A percentile compares a stretch with the other conserved stretches of the same genome.
Evolutionary conservation across 2,797 vertebrate species (phyloP).

Genomic region (Pipistrellus nathusii): DNA sequence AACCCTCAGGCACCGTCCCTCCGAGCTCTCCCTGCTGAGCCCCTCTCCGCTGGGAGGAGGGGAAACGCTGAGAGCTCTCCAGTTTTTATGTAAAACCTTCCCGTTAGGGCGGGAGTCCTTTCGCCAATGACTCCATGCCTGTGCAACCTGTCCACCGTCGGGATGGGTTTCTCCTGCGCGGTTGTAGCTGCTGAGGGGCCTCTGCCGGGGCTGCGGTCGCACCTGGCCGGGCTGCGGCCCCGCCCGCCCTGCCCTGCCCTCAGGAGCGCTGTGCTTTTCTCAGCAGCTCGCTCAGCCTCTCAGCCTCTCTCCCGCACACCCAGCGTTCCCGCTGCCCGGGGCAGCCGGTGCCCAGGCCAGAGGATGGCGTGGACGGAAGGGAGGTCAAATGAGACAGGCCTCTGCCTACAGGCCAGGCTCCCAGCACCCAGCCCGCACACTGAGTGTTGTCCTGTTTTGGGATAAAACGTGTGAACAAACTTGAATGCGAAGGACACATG

Average conservation of each 20-base stretch:
- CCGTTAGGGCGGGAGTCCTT: background rate
- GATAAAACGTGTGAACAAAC: background rate
- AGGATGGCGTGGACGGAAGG: background rate
- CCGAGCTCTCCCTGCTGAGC: background rate
- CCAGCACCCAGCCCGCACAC: background rate
- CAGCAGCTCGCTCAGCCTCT: background rate
- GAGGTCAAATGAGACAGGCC: background rate
- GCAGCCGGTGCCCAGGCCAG: background rate
- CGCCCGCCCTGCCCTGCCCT: no score
- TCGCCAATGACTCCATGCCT: background rate
- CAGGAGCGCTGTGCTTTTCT: background rate
- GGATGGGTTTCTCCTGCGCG: no score
- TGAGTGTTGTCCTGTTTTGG: background rate
- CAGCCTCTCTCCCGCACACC: background rate
- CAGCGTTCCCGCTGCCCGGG: background rate
- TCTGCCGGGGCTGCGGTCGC: no score
- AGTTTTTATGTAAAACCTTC: background rate
- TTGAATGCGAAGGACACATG: background rate
- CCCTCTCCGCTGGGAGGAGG: background rate
- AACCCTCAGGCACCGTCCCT: background rate
- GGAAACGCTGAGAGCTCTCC: background rate
- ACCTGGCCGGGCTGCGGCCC: no score
- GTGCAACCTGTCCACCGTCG: background rate
- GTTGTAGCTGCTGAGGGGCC: no score
- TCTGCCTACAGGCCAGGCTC: background rate